Conservation (phyloP, 1,140 invertebrate species). For the Drosophila subobscura region DNA sequence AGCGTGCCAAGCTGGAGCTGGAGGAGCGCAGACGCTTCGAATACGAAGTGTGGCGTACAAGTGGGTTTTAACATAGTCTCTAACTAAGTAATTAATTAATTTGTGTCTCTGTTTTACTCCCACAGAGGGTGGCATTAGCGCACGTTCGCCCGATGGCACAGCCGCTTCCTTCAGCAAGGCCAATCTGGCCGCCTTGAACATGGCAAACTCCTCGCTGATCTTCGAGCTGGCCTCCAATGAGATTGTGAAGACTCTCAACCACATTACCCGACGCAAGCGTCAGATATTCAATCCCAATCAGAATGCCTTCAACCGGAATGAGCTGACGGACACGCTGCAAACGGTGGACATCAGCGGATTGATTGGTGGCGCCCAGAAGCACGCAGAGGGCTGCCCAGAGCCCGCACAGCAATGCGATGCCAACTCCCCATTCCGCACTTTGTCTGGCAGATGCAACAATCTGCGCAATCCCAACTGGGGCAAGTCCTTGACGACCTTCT, state of each 20-base stretch:
- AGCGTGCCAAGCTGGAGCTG: constrained; percentile 90
- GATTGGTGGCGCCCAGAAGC: constrained; percentile 84
- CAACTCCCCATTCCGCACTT: constrained; percentile 90
- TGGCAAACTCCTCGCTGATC: constrained; percentile 94
- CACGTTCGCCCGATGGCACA: constrained; percentile 92
- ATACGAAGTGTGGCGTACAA: constrained; percentile 88
- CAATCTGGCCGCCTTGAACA: constrained; percentile 90
- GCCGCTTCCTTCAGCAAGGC: constrained; percentile 95
- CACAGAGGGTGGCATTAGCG: constrained; percentile 90
- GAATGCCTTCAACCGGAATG: constrained; percentile 87
- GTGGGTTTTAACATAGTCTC: constrained; percentile 43
- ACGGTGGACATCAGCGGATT: constrained; percentile 88
- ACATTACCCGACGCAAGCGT: constrained; percentile 86
- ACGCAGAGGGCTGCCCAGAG: constrained; percentile 85
- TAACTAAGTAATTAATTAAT: neutral
- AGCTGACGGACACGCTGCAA: constrained; percentile 89
- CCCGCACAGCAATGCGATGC: constrained; percentile 89
- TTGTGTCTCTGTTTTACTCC: constrained; percentile 44
- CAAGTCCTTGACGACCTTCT: constrained; percentile 93
- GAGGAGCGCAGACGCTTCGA: constrained; percentile 89
- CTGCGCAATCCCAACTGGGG: constrained; percentile 93
- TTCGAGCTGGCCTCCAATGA: constrained; percentile 94
- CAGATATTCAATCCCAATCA: constrained; percentile 89
- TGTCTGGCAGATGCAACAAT: constrained; percentile 96
- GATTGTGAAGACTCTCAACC: constrained; percentile 88